These are phyloP conservation scores for Holothuria scabra DNA, from an alignment of 53 echinoderm and acorn worm species.

Conservation along the genomic window DNA sequence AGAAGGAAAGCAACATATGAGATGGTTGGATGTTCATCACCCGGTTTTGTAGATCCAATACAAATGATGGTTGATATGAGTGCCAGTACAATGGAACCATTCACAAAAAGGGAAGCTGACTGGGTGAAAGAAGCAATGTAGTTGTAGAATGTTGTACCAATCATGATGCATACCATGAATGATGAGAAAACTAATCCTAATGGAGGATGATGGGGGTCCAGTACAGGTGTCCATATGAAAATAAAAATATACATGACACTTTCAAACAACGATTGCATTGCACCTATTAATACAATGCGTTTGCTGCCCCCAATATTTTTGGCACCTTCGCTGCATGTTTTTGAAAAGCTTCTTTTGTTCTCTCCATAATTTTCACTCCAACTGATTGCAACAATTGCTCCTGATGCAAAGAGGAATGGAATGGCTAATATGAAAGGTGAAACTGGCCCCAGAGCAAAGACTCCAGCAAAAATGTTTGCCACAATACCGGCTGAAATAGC, in stretches of 20 bases:
- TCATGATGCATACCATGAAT: constrained; percentile 99
- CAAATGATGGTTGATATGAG: constrained; percentile 73
- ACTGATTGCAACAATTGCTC: constrained; percentile 72
- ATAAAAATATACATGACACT: constrained; percentile 99
- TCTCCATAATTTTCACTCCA: constrained; percentile 91
- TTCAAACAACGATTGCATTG: constrained; percentile 97
- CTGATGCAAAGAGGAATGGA: constrained; percentile 82
- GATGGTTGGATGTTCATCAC: constrained; percentile 67
- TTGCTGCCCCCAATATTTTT: constrained; percentile 74
- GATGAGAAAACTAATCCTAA: constrained; percentile 90
- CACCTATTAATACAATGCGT: constrained; percentile 82
- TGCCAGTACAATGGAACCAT: constrained; percentile 75
- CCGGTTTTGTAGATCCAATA: constrained; percentile 74
- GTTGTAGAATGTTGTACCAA: constrained; percentile 84
- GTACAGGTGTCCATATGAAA: constrained; percentile 97
- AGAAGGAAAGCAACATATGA: constrained; percentile 87
- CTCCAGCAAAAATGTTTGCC: constrained; percentile 79
- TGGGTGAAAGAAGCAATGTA: constrained; percentile 59
- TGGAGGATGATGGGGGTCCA: constrained; percentile 74
- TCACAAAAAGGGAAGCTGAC: constrained; percentile 74
- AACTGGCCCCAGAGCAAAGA: constrained; percentile 79
- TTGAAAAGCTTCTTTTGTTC: constrained; percentile 74
- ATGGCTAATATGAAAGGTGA: constrained; percentile 89
- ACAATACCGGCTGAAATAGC: constrained; percentile 86
- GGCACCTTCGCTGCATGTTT: constrained; percentile 83